Evolutionary conservation across 30 jellyfish, hydroid and myxozoan genomes (phyloP).

Genomic region (Aurelia sp.): DNA sequence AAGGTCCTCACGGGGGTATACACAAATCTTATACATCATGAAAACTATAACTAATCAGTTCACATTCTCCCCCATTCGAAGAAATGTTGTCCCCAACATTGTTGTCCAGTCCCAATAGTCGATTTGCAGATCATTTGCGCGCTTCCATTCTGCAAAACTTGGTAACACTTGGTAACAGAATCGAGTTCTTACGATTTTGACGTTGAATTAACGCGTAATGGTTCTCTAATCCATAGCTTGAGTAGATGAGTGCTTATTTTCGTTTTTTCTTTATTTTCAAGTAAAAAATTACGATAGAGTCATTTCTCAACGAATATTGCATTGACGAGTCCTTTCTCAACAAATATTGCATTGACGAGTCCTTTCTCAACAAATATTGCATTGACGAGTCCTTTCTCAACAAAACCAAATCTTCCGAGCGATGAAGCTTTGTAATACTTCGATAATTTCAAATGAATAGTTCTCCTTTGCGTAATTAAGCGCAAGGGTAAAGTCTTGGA

Average conservation of each 20-base stretch:
- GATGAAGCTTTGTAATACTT: neutral
- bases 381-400: too few species aligned
- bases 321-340: too few species aligned
- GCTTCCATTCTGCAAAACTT: slow-evolving; percentile 5
- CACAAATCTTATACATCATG: too few species aligned
- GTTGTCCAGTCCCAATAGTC: neutral
- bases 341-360: too few species aligned
- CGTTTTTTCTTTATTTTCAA: too few species aligned
- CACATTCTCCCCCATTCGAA: slow-evolving; percentile 35
- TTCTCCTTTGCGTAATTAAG: neutral
- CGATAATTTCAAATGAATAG: neutral
- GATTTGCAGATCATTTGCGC: neutral
- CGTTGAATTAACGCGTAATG: neutral
- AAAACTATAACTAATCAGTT: neutral
- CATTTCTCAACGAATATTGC: neutral
- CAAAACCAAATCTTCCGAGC: slow-evolving; percentile 1
- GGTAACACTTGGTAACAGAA: neutral
- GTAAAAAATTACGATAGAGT: neutral
- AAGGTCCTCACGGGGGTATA: neutral
- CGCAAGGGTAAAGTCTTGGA: slow-evolving; percentile 4
- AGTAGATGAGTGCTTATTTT: neutral
- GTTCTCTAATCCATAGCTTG: neutral
- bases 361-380: too few species aligned
- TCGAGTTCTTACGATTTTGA: neutral
- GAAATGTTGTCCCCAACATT: neutral